phyloP scores from a whole-genome alignment of 2,113 vertebrate species.

The Deroptyus accipitrinus region DNA sequence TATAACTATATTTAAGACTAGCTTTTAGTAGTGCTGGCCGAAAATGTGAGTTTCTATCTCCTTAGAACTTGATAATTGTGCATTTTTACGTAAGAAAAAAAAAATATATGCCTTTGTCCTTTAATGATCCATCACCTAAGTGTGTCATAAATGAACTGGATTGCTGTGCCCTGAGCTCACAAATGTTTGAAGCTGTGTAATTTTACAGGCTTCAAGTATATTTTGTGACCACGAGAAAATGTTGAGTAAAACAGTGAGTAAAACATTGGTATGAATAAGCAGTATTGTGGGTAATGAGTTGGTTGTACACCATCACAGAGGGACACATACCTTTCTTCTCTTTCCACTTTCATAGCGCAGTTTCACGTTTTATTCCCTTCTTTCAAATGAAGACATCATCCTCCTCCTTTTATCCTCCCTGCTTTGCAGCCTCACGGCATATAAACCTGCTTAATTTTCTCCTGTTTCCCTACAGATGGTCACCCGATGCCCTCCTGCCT shows the following conservation, averaged over 20 bases:
- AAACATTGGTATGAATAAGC: neutral
- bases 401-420: neutral
- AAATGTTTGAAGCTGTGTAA: neutral
- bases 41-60: neutral
- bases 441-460: neutral
- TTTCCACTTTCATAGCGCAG: neutral
- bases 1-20: neutral
- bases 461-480: neutral
- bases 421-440: neutral
- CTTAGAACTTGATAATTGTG: neutral
- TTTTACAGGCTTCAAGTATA: neutral
- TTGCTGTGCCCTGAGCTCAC: neutral
- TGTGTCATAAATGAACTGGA: neutral
- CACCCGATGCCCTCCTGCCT: fast-evolving
- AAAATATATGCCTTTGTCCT: neutral
- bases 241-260: neutral
- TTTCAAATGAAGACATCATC: neutral
- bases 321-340: neutral
- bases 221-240: neutral
- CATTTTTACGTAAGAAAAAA: neutral
- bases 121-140: neutral
- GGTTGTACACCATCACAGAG: neutral
- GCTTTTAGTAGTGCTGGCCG: neutral
- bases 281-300: fast-evolving
- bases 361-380: neutral